A percentile compares a stretch with the other conserved stretches of the same genome.
phyloP scores from a whole-genome alignment of 2,113 vertebrate genomes.

The Falcunculus frontatus region DNA sequence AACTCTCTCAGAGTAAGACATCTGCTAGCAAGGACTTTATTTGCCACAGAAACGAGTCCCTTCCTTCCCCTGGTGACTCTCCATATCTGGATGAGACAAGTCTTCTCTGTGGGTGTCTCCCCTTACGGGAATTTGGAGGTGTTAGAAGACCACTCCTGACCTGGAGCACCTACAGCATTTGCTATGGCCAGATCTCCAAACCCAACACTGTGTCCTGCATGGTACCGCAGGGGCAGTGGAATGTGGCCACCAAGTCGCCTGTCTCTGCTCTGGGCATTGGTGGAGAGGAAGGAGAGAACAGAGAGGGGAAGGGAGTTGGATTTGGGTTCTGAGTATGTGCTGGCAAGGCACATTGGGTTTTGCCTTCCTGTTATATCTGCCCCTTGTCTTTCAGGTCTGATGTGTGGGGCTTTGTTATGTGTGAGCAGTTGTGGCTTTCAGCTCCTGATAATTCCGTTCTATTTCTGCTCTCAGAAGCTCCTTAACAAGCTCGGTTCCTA shows the following conservation, averaged over 20 bases:
- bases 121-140: rapidly evolving
- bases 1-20: background rate
- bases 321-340: background rate
- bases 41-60: background rate
- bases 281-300: background rate
- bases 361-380: background rate
- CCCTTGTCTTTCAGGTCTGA: background rate
- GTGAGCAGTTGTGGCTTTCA: background rate
- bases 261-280: background rate
- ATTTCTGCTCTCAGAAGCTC: background rate
- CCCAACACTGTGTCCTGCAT: rapidly evolving
- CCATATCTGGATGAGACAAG: background rate
- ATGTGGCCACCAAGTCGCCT: background rate
- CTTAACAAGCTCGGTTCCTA: background rate
- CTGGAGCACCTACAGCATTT: background rate
- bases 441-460: background rate
- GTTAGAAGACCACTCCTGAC: background rate
- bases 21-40: background rate
- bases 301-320: background rate
- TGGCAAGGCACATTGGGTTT: background rate
- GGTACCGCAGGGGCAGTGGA: background rate
- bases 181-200: background rate
- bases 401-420: rapidly evolving
- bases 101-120: background rate
- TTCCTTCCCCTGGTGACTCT: background rate